Evolutionary conservation across 2,113 vertebrate genomes (phyloP).

Genomic region (Syrmaticus mikado): DNA sequence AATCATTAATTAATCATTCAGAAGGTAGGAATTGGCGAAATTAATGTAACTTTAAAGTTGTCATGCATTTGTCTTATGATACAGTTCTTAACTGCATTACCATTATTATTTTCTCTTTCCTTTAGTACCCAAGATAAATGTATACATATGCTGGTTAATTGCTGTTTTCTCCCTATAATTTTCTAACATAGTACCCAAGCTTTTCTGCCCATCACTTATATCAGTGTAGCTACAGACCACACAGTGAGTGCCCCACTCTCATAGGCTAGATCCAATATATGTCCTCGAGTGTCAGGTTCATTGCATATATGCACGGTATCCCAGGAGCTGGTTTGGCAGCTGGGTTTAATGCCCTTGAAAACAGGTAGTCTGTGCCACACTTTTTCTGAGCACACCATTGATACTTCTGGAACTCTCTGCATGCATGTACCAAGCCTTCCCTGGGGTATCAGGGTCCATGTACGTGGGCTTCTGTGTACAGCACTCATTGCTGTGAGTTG

Average conservation of each 20-base stretch:
- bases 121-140: not conserved
- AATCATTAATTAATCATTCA: not conserved
- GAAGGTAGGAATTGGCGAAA: not conserved
- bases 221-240: not conserved
- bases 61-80: not conserved
- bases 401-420: not conserved
- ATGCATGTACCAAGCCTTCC: not conserved
- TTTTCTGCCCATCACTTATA: not conserved
- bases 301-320: not conserved
- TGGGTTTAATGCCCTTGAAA: not conserved
- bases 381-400: not conserved
- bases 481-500: fast-evolving
- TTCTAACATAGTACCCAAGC: not conserved
- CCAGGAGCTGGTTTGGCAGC: not conserved
- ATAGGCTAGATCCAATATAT: fast-evolving
- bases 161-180: not conserved
- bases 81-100: not conserved
- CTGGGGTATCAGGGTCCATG: not conserved
- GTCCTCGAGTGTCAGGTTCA: not conserved
- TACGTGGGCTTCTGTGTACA: not conserved
- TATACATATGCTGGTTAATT: not conserved
- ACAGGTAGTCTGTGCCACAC: not conserved
- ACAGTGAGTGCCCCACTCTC: not conserved
- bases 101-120: not conserved
- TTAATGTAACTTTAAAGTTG: not conserved